These are phyloP conservation scores for Glaucidium brasilianum DNA, from an alignment of 2,113 vertebrate genomes.

Conservation along the genomic window DNA sequence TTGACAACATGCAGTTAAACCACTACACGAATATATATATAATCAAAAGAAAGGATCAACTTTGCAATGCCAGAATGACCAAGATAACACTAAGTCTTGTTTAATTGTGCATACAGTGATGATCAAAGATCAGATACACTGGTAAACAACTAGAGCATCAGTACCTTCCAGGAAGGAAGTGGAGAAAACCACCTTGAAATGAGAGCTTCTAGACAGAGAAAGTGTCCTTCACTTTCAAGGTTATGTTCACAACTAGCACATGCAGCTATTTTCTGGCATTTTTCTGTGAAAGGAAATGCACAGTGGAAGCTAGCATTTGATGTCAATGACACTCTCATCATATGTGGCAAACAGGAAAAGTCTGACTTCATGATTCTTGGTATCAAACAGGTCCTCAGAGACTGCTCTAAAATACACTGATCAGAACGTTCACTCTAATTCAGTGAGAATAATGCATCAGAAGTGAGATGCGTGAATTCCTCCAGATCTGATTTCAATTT, in stretches of 20 bases:
- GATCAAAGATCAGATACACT: background rate
- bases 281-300: background rate
- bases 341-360: background rate
- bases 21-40: background rate
- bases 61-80: background rate
- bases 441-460: background rate
- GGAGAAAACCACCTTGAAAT: background rate
- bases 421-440: background rate
- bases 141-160: background rate
- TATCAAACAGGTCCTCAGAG: background rate
- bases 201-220: background rate
- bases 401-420: background rate
- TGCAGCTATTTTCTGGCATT: background rate
- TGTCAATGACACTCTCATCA: background rate
- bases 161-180: background rate
- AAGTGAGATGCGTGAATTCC: background rate
- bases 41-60: background rate
- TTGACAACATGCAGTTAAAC: accelerated
- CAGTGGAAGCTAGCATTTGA: background rate
- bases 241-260: background rate
- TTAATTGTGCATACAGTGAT: background rate
- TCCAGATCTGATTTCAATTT: background rate
- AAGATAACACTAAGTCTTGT: background rate
- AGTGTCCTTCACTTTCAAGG: background rate
- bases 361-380: background rate